Percentiles rank a stretch among this genome's conserved stretches.
phyloP scores from a whole-genome alignment of 2,797 vertebrate species.

The Bradypus variegatus region DNA sequence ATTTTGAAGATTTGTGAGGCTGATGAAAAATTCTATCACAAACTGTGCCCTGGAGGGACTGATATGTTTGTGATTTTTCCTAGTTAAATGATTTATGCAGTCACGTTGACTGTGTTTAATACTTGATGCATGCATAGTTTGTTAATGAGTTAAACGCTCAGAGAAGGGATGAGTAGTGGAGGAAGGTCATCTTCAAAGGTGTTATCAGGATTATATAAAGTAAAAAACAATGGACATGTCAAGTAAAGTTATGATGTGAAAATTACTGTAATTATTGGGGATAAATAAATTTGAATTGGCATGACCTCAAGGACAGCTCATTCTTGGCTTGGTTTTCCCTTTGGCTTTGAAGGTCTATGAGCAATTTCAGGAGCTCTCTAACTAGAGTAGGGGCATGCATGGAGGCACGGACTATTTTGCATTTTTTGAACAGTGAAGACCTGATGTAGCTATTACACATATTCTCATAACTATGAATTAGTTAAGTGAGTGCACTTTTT shows the following conservation, averaged over 20 bases:
- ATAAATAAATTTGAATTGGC: constrained; percentile 36
- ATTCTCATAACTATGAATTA: not conserved
- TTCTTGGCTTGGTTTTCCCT: not conserved
- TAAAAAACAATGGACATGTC: constrained; percentile 34
- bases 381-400: not conserved
- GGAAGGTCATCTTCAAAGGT: constrained; percentile 36
- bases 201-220: constrained; percentile 12
- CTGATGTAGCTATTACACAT: not conserved
- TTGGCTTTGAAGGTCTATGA: not conserved
- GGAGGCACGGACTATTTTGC: not conserved
- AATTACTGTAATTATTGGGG: constrained; percentile 40
- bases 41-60: not conserved
- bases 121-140: not conserved
- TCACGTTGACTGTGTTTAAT: not conserved
- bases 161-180: not conserved
- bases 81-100: not conserved
- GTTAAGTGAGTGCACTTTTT: not conserved
- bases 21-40: not conserved
- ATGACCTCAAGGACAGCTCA: not conserved
- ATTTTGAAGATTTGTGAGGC: not conserved
- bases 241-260: constrained; percentile 43
- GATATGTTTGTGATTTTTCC: not conserved
- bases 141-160: constrained; percentile 3
- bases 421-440: not conserved
- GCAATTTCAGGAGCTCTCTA: not conserved